phyloP scores from a whole-genome alignment of 2,888 invertebrate genomes.

The Agrochola lota region DNA sequence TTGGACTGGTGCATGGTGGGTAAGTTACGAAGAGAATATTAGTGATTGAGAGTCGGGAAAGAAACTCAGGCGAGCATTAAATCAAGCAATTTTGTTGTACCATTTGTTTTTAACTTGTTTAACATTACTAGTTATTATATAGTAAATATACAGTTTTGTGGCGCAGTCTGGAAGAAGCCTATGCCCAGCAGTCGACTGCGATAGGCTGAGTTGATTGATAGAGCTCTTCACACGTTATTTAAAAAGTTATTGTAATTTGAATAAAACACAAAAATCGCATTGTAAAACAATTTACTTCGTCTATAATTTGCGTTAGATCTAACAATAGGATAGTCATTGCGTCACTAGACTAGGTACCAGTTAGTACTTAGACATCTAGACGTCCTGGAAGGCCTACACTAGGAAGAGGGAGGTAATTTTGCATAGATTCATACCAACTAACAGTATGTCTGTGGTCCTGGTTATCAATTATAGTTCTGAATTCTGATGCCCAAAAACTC shows the following conservation, averaged over 20 bases:
- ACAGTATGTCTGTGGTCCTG: constrained; percentile 43
- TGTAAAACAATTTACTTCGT: constrained; percentile 75
- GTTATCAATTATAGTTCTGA: not conserved
- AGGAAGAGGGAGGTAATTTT: constrained; percentile 48
- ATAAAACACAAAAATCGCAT: constrained; percentile 56
- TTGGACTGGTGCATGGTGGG: too few species aligned
- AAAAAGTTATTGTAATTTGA: constrained; percentile 12
- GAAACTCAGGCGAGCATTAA: too few species aligned
- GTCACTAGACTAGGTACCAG: constrained; percentile 43
- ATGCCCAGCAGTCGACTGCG: too few species aligned
- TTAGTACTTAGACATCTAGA: constrained; percentile 37
- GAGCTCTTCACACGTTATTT: not conserved
- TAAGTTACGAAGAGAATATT: too few species aligned
- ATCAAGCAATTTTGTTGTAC: too few species aligned
- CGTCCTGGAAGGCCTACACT: constrained; percentile 45
- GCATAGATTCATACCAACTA: constrained; percentile 44
- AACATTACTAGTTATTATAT: not conserved
- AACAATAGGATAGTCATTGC: constrained; percentile 63
- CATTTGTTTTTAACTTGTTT: too few species aligned
- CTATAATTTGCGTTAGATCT: constrained; percentile 69
- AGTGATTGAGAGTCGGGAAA: too few species aligned
- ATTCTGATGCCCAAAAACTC: not conserved
- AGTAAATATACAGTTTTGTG: not conserved
- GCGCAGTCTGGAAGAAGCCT: not conserved
- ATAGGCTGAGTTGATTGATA: not conserved